Evolutionary conservation across 2,888 invertebrate species (phyloP).

Genomic region (Lucinisca nassula): DNA sequence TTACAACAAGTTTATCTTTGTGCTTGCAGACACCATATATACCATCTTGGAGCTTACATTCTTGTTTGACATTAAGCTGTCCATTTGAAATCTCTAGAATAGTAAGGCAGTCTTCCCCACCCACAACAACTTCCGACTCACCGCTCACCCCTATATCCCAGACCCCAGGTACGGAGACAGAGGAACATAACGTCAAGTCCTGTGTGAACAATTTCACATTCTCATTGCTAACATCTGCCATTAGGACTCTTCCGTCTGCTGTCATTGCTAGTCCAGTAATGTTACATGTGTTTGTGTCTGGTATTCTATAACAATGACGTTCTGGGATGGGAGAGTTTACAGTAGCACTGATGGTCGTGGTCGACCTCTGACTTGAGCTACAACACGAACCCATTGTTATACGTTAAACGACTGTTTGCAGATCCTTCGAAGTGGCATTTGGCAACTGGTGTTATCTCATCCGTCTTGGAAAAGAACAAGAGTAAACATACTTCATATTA

Average conservation of each 20-base stretch:
- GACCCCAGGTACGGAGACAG: background rate
- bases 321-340: too few species aligned
- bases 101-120: background rate
- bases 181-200: background rate
- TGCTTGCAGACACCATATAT: background rate
- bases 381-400: too few species aligned
- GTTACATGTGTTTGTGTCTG: background rate
- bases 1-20: background rate
- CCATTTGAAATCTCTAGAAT: background rate
- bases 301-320: background rate
- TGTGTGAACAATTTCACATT: background rate
- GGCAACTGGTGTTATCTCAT: too few species aligned
- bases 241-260: background rate
- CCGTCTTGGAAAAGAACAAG: too few species aligned
- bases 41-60: background rate
- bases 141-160: too few species aligned
- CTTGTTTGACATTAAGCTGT: background rate
- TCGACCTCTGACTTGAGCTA: too few species aligned
- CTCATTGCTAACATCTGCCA: background rate
- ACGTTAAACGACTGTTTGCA: too few species aligned
- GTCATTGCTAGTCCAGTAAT: background rate
- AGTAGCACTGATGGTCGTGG: too few species aligned
- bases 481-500: too few species aligned
- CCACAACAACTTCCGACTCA: too few species aligned
- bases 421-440: too few species aligned